Conservation (phyloP, 1,140 invertebrate species). For the Zaprionus nigranus region DNA sequence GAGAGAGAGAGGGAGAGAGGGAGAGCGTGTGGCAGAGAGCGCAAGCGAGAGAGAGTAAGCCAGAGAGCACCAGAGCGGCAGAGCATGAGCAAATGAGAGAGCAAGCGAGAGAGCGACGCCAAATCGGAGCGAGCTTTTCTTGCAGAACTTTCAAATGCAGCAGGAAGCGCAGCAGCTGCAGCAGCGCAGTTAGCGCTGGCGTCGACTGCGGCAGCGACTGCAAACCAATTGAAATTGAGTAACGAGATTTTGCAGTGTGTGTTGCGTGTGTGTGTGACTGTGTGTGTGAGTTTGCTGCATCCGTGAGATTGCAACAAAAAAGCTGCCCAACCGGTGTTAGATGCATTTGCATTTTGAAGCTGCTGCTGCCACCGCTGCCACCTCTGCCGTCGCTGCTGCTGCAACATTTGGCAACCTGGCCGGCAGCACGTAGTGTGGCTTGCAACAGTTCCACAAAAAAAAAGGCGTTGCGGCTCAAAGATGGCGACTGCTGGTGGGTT, state of each 20-base stretch:
- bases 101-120: neutral
- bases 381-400: constrained; percentile 17
- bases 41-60: neutral
- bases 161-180: constrained; percentile 55
- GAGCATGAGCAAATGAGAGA: neutral
- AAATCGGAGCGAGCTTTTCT: constrained; percentile 60
- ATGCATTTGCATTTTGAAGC: constrained; percentile 75
- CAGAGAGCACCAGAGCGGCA: neutral
- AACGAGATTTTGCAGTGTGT: constrained; percentile 64
- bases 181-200: constrained; percentile 23
- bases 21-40: constrained; percentile 45
- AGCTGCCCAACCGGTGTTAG: constrained; percentile 80
- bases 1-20: neutral
- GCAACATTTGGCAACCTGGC: constrained; percentile 71
- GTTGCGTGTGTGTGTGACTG: constrained; percentile 17
- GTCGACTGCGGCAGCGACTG: constrained; percentile 35
- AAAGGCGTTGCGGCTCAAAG: constrained; percentile 56
- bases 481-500: constrained; percentile 62
- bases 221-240: constrained; percentile 80
- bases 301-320: constrained; percentile 58
- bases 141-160: constrained; percentile 69
- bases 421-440: constrained; percentile 55
- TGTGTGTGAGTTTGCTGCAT: constrained; percentile 54
- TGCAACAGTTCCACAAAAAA: constrained; percentile 37
- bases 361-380: constrained; percentile 44